Conservation (phyloP, 1,140 invertebrate genomes). For the Stenopsyche tienmushanensis region DNA sequence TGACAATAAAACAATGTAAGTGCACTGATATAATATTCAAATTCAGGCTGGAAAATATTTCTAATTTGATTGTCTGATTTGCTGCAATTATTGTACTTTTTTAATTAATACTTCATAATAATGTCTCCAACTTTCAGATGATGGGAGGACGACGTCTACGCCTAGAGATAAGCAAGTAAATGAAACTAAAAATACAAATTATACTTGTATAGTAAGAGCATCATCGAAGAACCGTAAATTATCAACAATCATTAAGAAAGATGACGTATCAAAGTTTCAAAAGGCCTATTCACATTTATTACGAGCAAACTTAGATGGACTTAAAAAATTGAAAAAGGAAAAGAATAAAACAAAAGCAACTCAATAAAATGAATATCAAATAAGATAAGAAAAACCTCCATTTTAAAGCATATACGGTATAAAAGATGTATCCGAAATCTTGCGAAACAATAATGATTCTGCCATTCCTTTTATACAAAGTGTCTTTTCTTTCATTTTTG, state of each 20-base stretch:
- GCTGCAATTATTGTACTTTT: conserved; percentile 25
- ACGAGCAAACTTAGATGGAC: conserved; percentile 74
- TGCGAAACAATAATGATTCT: too few relatives aligned
- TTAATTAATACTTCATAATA: background rate
- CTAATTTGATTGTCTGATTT: conserved; percentile 23
- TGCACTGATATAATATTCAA: background rate
- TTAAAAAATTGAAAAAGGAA: conserved; percentile 76
- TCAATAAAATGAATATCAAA: conserved; percentile 44
- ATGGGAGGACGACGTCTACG: conserved; percentile 67
- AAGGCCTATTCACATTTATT: conserved; percentile 74
- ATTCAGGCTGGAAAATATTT: background rate
- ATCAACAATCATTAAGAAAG: conserved; percentile 71
- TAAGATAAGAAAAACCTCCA: too few relatives aligned
- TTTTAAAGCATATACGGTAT: too few relatives aligned
- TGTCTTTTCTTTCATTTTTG: too few relatives aligned
- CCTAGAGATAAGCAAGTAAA: conserved; percentile 59
- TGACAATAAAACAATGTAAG: conserved; percentile 68
- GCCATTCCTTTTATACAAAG: too few relatives aligned
- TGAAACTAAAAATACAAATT: conserved; percentile 59
- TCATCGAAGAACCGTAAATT: conserved; percentile 71
- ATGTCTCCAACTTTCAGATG: conserved; percentile 59
- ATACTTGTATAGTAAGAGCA: conserved; percentile 68
- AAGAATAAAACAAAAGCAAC: conserved; percentile 69
- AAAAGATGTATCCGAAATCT: too few relatives aligned
- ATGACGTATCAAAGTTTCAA: conserved; percentile 80